Evolutionary conservation across 2,113 vertebrate genomes (phyloP).

Genomic region (Siphamia tubifer): DNA sequence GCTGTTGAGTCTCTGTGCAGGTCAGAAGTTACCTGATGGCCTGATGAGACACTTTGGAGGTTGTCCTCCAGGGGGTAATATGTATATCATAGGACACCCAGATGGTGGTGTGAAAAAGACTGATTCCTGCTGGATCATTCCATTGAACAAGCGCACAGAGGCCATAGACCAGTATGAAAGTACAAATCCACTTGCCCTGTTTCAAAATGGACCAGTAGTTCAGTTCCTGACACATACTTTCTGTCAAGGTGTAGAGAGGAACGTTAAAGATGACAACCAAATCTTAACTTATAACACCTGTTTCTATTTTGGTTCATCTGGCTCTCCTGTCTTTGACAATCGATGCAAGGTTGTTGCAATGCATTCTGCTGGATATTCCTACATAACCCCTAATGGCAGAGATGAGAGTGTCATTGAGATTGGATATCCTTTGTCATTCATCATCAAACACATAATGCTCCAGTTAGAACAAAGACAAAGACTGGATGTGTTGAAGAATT

Average conservation of each 20-base stretch:
- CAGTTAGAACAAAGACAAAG: background rate
- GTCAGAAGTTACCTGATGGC: background rate
- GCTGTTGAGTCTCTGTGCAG: constrained; percentile 10
- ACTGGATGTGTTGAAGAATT: background rate
- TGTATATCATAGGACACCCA: constrained; percentile 70
- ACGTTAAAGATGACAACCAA: accelerated
- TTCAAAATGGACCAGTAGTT: background rate
- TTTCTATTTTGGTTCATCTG: constrained; percentile 25
- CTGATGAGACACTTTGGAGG: constrained; percentile 9
- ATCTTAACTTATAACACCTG: background rate
- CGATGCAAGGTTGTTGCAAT: constrained; percentile 35
- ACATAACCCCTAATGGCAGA: accelerated
- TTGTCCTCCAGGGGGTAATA: background rate
- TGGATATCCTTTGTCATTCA: background rate
- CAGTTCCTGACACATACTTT: accelerated
- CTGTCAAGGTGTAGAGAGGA: background rate
- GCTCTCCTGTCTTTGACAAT: constrained; percentile 48
- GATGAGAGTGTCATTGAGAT: background rate
- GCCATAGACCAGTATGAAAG: background rate
- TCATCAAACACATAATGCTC: background rate
- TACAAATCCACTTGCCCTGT: no score
- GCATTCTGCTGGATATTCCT: constrained; percentile 1
- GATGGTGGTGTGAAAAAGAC: constrained; percentile 35
- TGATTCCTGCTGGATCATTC: constrained; percentile 50
- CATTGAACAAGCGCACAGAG: accelerated